Evolutionary conservation across 2,797 vertebrate species (phyloP).

Genomic region (Acipenser transmontanus): DNA sequence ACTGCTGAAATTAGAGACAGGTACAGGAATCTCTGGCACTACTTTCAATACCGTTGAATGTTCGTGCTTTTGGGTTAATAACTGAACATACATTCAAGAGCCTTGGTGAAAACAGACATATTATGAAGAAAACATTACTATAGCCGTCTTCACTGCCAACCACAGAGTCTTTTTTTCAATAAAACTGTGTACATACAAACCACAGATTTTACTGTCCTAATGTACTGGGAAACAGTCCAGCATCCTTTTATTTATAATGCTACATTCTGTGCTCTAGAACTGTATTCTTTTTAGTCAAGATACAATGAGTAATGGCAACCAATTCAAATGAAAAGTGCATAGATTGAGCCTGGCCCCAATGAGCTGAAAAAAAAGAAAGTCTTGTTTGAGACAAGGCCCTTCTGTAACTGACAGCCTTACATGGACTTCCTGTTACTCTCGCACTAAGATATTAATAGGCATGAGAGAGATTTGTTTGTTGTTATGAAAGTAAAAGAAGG

Average conservation of each 20-base stretch:
- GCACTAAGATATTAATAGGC: neutral
- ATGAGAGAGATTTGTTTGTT: too few species aligned
- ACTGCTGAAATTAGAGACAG: constrained; percentile 1
- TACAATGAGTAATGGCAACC: constrained; percentile 14
- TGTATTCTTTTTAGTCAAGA: constrained; percentile 14
- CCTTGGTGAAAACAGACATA: constrained; percentile 1
- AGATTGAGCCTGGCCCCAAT: neutral
- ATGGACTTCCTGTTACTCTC: constrained; percentile 10
- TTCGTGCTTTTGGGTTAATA: neutral
- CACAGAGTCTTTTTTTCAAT: constrained; percentile 6
- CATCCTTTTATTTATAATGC: constrained; percentile 7
- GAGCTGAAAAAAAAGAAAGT: neutral
- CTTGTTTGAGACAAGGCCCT: neutral
- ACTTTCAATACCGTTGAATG: neutral
- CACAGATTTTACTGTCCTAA: constrained; percentile 2
- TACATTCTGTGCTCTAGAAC: constrained; percentile 14
- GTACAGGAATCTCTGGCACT: constrained; percentile 2
- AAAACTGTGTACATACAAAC: neutral
- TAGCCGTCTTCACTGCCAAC: neutral
- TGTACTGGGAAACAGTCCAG: constrained; percentile 13
- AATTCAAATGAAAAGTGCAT: constrained; percentile 7
- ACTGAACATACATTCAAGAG: neutral
- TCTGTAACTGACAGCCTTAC: neutral
- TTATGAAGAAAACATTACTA: neutral
- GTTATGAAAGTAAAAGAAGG: too few species aligned